Evolutionary conservation across 37 sponge, comb jelly and placozoan species (phyloP), one percentile per base, ranked within the genome.

Genomic region (Agelas oroides): DNA sequence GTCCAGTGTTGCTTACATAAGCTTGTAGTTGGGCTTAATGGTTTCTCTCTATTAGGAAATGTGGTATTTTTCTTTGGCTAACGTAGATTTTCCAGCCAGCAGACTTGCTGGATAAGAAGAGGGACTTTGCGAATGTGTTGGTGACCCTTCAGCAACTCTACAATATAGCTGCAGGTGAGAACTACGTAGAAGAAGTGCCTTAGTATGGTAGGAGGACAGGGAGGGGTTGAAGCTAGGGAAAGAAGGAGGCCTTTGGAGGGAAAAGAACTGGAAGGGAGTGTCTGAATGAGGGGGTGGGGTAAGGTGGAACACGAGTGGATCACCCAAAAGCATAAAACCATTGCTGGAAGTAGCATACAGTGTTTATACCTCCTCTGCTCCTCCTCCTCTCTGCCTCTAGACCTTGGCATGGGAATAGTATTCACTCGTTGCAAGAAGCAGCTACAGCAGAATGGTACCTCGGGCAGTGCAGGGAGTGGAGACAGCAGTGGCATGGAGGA

Each of bases 141-240:
- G 57, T 70, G 59, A 88, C 93, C 17, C 82, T 93, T 14, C 86
- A 80, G 62, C 78, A 63, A 2, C 86, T 93, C 21, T 81, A 84
- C 78, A 76, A 80, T 16, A 70, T 65, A n/a, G 86, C 93, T 24
- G 78, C 76, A 54, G 78, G 93, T 93, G n/a, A n/a, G n/a, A n/a
- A n/a, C n/a, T n/a, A n/a, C n/a, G n/a, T n/a, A n/a, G n/a, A n/a
- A n/a, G n/a, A n/a, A n/a, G n/a, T n/a, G n/a, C n/a, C n/a, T n/a
- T n/a, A n/a, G n/a, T n/a, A n/a, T 30, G 71, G 76, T 20, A 63
- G 12, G 38, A 46, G 46, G 46, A 8, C 6, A 8, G 46, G 46
- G 46, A 8, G 46, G 46, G 46, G 46, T 3, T 3, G 46, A 8
- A 8, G 33, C 11, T 1, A 30, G 32, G 68, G 19, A 67, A 34